Evolutionary conservation across 1,140 invertebrate species (phyloP), one percentile per base, ranked within the genome.

Genomic region (Macrobrachium rosenbergii): DNA sequence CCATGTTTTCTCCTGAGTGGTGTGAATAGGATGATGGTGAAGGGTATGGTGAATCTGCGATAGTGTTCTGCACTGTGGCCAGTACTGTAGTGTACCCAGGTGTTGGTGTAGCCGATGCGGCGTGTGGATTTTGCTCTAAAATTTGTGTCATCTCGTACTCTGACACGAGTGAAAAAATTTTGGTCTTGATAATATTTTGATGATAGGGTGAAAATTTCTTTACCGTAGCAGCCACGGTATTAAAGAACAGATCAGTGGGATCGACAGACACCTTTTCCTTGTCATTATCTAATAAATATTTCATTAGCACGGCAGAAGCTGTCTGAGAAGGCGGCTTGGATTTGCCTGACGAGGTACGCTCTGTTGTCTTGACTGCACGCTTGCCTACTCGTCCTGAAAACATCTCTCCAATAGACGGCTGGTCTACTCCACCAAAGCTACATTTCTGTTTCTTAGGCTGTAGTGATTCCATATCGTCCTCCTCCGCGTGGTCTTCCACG

Each of bases 141-240:
- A 72, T 17, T 72, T 83, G 45, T 73, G 14, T 73, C 43, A 75
- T 75, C 19, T 83, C 69, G 6, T 52, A 73, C 17, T 75, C 67
- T 2, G 82, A 83, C 5, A 75, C 69, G 5, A 83, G 37, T 21
- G 82, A 83, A 75, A 73, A 62, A 17, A 83, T 69, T 75, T 83
- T n/a, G 43, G 37, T 75, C 59, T 83, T 83, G 59, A 83, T 58
- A 58, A 73, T 83, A 58, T 75, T 43, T n/a, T 75, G 14, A 37
- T 75, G 59, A 37, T 67, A n/a, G 12, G 2, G 11, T 2, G 14
- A 14, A 37, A 17, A 37, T 37, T 37, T 37, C 28, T 37, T 37
- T 1, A 37, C 28, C 3, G 28, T 37, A 37, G 28, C 28, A 37
- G 28, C 28, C 28, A 37, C 3, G 28, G 28, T 37, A 37, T 37